Percentiles rank a stretch among this genome's conserved stretches.
Conservation (phyloP, 2,113 vertebrate species). For the Psammodynastes pulverulentus region DNA sequence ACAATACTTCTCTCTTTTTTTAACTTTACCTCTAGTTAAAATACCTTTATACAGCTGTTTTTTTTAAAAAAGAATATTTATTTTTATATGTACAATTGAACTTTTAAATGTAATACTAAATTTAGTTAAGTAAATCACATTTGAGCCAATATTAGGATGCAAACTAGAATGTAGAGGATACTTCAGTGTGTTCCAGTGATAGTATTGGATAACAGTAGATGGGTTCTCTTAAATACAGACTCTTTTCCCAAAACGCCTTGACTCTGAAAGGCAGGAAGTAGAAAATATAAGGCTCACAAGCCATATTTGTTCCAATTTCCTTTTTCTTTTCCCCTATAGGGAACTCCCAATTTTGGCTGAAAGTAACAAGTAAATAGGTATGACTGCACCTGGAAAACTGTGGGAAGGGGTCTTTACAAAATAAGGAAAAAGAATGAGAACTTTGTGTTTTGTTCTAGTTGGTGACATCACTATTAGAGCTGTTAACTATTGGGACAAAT, state of each 20-base stretch:
- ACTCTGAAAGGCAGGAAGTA: not conserved
- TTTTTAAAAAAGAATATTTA: not conserved
- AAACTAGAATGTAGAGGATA: not conserved
- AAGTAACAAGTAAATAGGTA: not conserved
- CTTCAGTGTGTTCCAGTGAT: not conserved
- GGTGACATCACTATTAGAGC: not conserved
- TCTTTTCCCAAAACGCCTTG: not conserved
- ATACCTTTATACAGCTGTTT: not conserved
- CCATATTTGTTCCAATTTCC: not conserved
- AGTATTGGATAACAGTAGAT: not conserved
- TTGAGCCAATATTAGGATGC: not conserved
- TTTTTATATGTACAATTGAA: not conserved
- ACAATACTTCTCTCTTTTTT: not conserved
- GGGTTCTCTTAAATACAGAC: not conserved
- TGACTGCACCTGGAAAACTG: not conserved
- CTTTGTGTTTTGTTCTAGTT: not conserved
- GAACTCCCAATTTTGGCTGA: not conserved
- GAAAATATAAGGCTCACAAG: not conserved
- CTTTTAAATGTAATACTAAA: not conserved
- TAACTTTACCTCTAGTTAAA: not conserved
- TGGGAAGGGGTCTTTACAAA: not conserved
- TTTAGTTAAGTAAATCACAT: not conserved
- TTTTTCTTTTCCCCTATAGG: not conserved
- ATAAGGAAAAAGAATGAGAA: not conserved
- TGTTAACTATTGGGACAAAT: not conserved